Evolutionary conservation across 2,797 vertebrate species (phyloP).

Genomic region (Heteromormyrus szaboi): DNA sequence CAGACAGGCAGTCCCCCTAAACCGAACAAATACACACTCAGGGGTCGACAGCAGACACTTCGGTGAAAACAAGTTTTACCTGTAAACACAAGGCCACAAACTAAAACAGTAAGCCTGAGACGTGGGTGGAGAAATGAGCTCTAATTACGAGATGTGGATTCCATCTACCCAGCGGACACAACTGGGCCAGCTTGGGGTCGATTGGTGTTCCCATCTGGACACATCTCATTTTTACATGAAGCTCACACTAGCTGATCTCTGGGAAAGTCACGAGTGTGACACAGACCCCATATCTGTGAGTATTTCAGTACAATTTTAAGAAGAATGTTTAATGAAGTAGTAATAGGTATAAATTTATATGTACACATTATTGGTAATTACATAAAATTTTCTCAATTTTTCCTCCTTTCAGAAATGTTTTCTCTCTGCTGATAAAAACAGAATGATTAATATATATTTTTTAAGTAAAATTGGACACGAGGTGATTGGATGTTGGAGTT

Average conservation of each 20-base stretch:
- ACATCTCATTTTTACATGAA: slow-evolving; percentile 20
- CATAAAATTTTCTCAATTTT: not conserved
- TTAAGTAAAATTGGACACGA: not conserved
- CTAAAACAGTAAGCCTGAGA: not conserved
- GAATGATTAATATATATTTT: not conserved
- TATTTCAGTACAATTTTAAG: not conserved
- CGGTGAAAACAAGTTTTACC: slow-evolving; percentile 5
- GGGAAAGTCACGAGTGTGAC: not conserved
- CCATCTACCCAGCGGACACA: slow-evolving; percentile 45
- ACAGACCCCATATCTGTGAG: not conserved
- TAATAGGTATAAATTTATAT: not conserved
- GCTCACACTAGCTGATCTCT: not conserved
- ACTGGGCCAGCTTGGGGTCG: slow-evolving; percentile 34
- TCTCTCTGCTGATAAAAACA: not conserved
- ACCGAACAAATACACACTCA: not conserved
- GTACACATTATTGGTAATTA: not conserved
- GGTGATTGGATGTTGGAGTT: not conserved
- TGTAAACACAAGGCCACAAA: slow-evolving; percentile 9
- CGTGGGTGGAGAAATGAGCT: slow-evolving; percentile 22
- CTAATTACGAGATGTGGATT: slow-evolving; percentile 41
- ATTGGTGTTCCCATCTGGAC: slow-evolving; percentile 46
- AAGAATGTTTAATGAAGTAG: not conserved
- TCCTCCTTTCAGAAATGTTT: not conserved
- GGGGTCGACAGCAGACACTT: slow-evolving; percentile 10
- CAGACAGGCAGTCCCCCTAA: slow-evolving; percentile 10